These are phyloP conservation scores for Merluccius polli DNA, from an alignment of 2,797 vertebrate species.

Conservation along the genomic window DNA sequence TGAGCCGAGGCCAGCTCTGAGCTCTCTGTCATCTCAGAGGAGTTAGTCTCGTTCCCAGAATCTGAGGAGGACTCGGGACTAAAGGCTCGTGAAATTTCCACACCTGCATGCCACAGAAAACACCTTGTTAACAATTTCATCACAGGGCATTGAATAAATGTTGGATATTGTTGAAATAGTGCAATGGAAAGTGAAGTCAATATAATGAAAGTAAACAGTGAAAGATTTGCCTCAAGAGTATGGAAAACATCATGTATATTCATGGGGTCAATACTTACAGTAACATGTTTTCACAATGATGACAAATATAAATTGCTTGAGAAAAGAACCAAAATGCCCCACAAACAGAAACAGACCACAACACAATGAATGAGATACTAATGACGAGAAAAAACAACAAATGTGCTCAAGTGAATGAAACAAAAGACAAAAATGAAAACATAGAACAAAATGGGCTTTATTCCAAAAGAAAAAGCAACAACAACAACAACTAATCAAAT, in stretches of 20 bases:
- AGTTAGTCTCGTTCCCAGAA: constrained; percentile 99
- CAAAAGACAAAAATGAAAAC: constrained; percentile 65
- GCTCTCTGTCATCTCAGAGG: constrained; percentile 99
- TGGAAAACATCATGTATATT: not conserved
- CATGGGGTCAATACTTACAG: constrained; percentile 2
- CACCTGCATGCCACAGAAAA: constrained; percentile 90
- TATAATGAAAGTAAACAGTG: not conserved
- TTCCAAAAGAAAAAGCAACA: constrained; percentile 56
- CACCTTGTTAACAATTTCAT: constrained; percentile 72
- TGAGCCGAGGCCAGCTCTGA: constrained; percentile 92
- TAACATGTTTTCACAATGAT: not conserved
- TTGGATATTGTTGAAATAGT: not conserved
- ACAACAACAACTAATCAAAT: constrained; percentile 62
- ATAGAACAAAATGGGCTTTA: constrained; percentile 74
- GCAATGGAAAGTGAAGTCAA: not conserved
- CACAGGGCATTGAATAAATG: constrained; percentile 53
- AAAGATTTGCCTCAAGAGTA: not conserved
- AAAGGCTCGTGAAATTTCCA: constrained; percentile 96
- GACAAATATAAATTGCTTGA: constrained; percentile 2
- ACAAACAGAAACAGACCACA: constrained; percentile 40
- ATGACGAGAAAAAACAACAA: constrained; percentile 23
- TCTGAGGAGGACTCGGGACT: constrained; percentile 97
- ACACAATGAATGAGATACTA: constrained; percentile 31
- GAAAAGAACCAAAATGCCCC: constrained; percentile 38
- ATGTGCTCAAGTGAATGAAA: constrained; percentile 59